Conservation (phyloP, 37 sponge, comb jelly and placozoan species). For the Hormiphora californensis region DNA sequence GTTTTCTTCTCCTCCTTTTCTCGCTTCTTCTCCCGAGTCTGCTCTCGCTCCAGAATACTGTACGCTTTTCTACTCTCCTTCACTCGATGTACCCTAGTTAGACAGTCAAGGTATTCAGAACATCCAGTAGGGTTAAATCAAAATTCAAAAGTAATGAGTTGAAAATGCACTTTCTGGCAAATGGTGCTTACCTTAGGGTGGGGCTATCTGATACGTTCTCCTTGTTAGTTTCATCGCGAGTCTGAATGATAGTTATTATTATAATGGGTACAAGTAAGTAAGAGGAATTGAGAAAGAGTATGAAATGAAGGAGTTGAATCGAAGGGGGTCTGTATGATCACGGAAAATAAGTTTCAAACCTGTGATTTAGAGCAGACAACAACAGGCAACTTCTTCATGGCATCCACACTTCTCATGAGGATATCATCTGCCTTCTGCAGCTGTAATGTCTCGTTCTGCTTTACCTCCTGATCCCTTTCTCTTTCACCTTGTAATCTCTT, state of each 20-base stretch:
- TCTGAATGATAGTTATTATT: too few relatives aligned
- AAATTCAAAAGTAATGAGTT: too few relatives aligned
- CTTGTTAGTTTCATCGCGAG: too few relatives aligned
- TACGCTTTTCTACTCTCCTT: constrained; percentile 49
- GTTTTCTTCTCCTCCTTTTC: constrained; percentile 5
- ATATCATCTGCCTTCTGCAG: constrained; percentile 3
- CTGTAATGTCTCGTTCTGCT: not conserved
- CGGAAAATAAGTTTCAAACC: not conserved
- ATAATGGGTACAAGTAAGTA: too few relatives aligned
- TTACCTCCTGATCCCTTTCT: not conserved
- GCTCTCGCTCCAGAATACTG: constrained; percentile 35
- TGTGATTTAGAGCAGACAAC: not conserved
- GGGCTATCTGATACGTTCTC: too few relatives aligned
- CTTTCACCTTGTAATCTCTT: not conserved
- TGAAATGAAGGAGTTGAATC: too few relatives aligned
- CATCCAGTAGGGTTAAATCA: too few relatives aligned
- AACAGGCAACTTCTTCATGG: constrained; percentile 12
- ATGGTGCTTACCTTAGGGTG: too few relatives aligned
- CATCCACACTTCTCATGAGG: constrained; percentile 30
- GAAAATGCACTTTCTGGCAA: too few relatives aligned
- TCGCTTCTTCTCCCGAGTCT: not conserved
- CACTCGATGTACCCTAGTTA: constrained; percentile 13
- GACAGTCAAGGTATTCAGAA: too few relatives aligned
- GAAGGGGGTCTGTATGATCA: not conserved
- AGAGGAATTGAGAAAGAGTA: too few relatives aligned